phyloP scores from a whole-genome alignment of 2,797 vertebrate genomes.

The Rhinophrynus dorsalis region DNA sequence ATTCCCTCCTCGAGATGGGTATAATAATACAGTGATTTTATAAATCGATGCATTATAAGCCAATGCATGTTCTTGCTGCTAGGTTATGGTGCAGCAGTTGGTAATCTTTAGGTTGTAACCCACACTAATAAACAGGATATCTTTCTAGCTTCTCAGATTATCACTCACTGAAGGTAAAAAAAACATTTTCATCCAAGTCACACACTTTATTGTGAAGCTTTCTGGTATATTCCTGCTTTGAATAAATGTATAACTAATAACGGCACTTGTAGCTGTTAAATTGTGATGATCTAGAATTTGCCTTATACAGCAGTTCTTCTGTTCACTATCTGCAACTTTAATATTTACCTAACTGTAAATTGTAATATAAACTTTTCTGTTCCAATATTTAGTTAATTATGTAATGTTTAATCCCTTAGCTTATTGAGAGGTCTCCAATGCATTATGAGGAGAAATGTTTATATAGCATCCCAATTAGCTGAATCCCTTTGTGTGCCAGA shows the following conservation, averaged over 20 bases:
- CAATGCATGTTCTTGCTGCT: slow-evolving; percentile 37
- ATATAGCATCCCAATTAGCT: too few relatives aligned
- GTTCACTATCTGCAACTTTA: too few relatives aligned
- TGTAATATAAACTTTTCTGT: too few relatives aligned
- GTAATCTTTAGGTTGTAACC: slow-evolving; percentile 39
- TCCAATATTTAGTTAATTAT: too few relatives aligned
- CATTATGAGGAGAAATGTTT: too few relatives aligned
- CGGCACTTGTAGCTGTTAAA: not conserved
- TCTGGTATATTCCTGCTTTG: not conserved
- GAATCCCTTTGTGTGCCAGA: too few relatives aligned
- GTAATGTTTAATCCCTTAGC: too few relatives aligned
- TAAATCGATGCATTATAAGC: slow-evolving; percentile 43
- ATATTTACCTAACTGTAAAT: too few relatives aligned
- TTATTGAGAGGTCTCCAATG: too few relatives aligned
- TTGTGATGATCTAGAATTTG: not conserved
- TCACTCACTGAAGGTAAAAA: not conserved
- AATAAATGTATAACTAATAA: not conserved
- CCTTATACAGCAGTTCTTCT: not conserved
- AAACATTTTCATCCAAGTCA: not conserved
- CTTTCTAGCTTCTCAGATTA: not conserved
- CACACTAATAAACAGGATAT: slow-evolving; percentile 25
- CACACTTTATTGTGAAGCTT: not conserved
- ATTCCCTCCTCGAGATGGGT: not conserved
- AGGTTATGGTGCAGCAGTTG: slow-evolving; percentile 7
- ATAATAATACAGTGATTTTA: slow-evolving; percentile 44